phyloP scores from a whole-genome alignment of 2,113 vertebrate species.

The Myocastor coypus region DNA sequence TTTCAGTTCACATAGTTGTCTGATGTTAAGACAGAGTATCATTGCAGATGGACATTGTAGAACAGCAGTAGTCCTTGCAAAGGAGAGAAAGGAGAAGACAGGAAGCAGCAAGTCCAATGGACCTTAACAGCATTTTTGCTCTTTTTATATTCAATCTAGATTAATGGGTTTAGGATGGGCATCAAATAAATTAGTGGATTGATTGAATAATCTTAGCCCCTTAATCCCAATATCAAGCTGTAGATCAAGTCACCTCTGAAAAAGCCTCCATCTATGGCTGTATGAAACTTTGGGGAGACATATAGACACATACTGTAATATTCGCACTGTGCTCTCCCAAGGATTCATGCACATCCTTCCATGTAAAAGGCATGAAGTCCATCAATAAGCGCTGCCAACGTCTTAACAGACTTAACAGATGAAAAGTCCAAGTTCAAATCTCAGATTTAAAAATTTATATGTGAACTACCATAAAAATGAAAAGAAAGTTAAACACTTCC shows the following conservation, averaged over 20 bases:
- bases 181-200: not conserved
- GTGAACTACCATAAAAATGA: not conserved
- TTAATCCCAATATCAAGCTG: not conserved
- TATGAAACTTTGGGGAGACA: not conserved
- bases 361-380: not conserved
- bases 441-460: not conserved
- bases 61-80: not conserved
- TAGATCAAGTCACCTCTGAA: not conserved
- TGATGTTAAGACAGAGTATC: not conserved
- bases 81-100: not conserved
- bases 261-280: not conserved
- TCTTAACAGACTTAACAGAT: not conserved
- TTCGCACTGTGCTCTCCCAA: not conserved
- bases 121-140: not conserved
- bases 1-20: not conserved
- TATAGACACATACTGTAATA: not conserved
- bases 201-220: too few relatives aligned
- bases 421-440: not conserved
- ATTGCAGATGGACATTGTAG: not conserved
- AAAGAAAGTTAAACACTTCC: not conserved
- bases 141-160: not conserved
- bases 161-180: too few relatives aligned
- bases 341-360: not conserved
- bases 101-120: not conserved
- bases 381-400: not conserved